Conservation (phyloP, 2,113 vertebrate species). For the Butorides virescens region DNA sequence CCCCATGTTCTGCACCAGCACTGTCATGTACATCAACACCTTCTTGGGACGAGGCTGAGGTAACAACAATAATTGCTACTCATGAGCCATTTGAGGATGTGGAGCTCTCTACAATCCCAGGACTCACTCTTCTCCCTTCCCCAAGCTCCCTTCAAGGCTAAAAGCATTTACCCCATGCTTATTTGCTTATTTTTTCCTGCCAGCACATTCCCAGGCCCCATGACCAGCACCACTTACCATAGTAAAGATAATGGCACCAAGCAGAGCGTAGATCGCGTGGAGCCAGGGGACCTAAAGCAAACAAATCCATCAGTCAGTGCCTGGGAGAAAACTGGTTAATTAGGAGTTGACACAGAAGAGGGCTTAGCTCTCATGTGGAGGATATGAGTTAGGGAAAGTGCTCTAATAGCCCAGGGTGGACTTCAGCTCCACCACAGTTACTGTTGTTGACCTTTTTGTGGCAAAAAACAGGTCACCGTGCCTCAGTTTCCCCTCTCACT, state of each 20-base stretch:
- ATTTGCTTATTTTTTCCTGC: not conserved
- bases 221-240: conserved; percentile 76
- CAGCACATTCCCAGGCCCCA: not conserved
- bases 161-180: not conserved
- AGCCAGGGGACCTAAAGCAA: conserved; percentile 86
- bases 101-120: not conserved
- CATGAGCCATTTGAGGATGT: not conserved
- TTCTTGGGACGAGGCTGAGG: not conserved
- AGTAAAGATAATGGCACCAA: conserved; percentile 89
- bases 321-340: not conserved
- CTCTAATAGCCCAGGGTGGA: not conserved
- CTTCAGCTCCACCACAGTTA: not conserved
- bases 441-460: not conserved
- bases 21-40: not conserved
- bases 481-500: not conserved
- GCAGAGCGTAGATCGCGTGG: conserved; percentile 79
- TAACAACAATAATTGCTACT: not conserved
- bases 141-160: not conserved
- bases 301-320: not conserved
- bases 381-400: not conserved
- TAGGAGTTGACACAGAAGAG: not conserved
- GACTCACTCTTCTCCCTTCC: not conserved
- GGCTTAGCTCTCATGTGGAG: not conserved
- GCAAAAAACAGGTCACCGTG: accelerated
- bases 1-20: not conserved